Conservation (phyloP, 2,797 vertebrate genomes). For the Pangasius larnaudii region DNA sequence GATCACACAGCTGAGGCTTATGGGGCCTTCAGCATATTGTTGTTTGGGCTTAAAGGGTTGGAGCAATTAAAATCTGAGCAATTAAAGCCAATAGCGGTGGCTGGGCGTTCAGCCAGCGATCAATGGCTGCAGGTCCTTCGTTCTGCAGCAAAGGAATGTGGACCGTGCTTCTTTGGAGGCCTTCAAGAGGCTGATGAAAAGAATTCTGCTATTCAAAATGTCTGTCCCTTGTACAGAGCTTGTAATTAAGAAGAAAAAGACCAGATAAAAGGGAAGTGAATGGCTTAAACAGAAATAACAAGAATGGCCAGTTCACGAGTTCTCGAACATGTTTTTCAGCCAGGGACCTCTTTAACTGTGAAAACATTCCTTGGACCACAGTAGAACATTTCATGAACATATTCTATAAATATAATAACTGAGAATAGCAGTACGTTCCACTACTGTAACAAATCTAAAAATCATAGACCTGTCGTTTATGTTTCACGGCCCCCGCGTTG, state of each 20-base stretch:
- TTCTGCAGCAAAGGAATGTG: constrained; percentile 7
- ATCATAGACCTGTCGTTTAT: neutral
- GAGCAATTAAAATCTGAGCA: constrained; percentile 56
- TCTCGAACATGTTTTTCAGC: neutral
- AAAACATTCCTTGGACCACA: neutral
- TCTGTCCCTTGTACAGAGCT: neutral
- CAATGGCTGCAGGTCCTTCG: neutral
- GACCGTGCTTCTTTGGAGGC: neutral
- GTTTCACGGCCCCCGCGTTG: neutral
- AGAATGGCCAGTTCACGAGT: neutral
- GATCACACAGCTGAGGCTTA: constrained; percentile 67
- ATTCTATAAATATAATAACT: neutral
- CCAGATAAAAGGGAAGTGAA: neutral
- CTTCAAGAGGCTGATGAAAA: neutral
- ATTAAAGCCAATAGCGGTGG: constrained; percentile 10
- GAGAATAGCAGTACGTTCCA: neutral
- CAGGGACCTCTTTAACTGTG: neutral
- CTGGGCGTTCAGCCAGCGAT: neutral
- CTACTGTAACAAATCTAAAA: neutral
- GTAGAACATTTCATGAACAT: neutral
- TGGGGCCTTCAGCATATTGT: constrained; percentile 62
- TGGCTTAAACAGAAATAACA: neutral
- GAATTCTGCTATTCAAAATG: constrained; percentile 10
- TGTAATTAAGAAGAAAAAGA: neutral
- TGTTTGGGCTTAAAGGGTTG: constrained; percentile 47